A percentile compares a stretch with the other conserved stretches of the same genome.
phyloP scores from a whole-genome alignment of 2,113 vertebrate species.

The Clinocottus analis region DNA sequence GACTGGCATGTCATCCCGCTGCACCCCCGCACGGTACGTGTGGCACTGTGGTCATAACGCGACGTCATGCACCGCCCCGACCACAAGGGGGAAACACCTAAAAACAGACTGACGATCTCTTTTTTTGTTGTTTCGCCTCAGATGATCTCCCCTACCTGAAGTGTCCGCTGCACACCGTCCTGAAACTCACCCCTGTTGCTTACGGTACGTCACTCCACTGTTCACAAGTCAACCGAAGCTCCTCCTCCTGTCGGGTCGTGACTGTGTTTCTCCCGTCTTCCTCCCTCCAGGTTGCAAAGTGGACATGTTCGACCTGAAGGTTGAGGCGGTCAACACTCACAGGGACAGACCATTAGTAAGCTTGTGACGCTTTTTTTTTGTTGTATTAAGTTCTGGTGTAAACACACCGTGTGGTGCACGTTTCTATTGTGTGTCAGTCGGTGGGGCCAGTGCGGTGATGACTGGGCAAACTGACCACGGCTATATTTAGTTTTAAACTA shows the following conservation, averaged over 20 bases:
- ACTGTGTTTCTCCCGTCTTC: conserved; percentile 8
- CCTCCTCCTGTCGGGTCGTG: neutral
- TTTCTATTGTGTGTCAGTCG: neutral
- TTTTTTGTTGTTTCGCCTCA: conserved; percentile 56
- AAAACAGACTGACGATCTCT: neutral
- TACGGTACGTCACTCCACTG: conserved; percentile 86
- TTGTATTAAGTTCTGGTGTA: neutral
- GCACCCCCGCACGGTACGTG: neutral
- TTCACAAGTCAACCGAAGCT: neutral
- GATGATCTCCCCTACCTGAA: conserved; percentile 95
- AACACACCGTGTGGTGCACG: neutral
- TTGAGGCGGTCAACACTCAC: conserved; percentile 95
- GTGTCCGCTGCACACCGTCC: conserved; percentile 93
- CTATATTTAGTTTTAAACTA: conserved; percentile 18
- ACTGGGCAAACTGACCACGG: neutral
- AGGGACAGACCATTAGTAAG: conserved; percentile 90
- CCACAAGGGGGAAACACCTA: neutral
- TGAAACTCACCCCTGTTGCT: conserved; percentile 94
- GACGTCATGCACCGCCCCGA: neutral
- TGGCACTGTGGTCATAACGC: neutral
- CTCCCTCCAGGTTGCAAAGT: conserved; percentile 91
- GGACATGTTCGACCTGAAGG: conserved; percentile 89
- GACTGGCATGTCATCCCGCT: conserved; percentile 9
- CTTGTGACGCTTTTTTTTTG: neutral
- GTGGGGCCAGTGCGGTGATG: neutral